Conservation (phyloP, 2,888 invertebrate genomes). For the Drosophila affinis region DNA sequence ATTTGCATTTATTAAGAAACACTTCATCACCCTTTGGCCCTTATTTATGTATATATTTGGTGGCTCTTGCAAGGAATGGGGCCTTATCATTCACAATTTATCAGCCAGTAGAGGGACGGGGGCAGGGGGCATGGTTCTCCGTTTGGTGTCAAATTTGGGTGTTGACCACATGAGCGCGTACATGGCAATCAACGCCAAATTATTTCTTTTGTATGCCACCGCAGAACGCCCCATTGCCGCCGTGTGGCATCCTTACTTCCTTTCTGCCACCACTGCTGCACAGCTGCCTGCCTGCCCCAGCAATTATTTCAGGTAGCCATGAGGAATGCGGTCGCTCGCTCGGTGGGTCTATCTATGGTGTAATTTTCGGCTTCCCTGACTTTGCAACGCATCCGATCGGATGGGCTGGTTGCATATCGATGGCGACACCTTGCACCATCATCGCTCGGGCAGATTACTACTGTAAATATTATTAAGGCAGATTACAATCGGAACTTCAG, state of each 20-base stretch:
- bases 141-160: constrained; percentile 77
- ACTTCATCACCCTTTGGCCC: constrained; percentile 39
- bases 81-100: constrained; percentile 66
- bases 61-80: constrained; percentile 12
- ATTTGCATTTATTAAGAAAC: constrained; percentile 46
- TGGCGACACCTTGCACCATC: constrained; percentile 72
- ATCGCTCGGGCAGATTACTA: constrained; percentile 69
- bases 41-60: constrained; percentile 11
- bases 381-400: neutral
- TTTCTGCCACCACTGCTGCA: constrained; percentile 12
- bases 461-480: constrained; percentile 79
- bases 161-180: constrained; percentile 79
- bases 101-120: constrained; percentile 28
- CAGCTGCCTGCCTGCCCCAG: constrained; percentile 75
- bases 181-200: constrained; percentile 80
- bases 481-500: constrained; percentile 72
- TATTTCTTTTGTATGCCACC: constrained; percentile 52
- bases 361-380: constrained; percentile 33
- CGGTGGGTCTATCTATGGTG: constrained; percentile 50
- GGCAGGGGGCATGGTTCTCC: constrained; percentile 3
- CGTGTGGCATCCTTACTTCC: constrained; percentile 54
- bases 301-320: constrained; percentile 79
- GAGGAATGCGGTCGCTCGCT: constrained; percentile 27
- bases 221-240: constrained; percentile 19
- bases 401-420: constrained; percentile 19